Base-by-base conservation (phyloP, 1,140 invertebrate species). In the Neodiprion fabricii region DNA sequence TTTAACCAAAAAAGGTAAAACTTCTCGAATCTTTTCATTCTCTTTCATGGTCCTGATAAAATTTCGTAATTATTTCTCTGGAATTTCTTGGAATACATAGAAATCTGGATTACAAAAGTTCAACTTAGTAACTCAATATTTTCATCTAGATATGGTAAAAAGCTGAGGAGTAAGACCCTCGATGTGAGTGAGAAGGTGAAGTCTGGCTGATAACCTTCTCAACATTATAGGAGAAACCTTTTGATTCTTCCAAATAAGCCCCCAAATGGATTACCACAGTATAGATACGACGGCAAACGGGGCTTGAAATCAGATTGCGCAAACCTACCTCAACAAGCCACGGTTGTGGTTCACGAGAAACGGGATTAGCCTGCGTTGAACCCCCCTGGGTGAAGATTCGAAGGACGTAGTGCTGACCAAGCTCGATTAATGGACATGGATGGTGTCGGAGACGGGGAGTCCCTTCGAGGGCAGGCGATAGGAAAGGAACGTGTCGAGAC, bases 361-460 rank as follows among this genome's bases (percentile, higher is more conserved):
- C 53, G 53, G 53, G 53, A 61, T 61, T 61, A 61, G n/a, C 53
- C 53, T 17, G 53, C 53, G 53, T 61, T 9, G 11, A 61, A 61
- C 8, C 53, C 53, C 53, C 53, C 53, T 61, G 53, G 53, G 9
- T 61, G 53, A 61, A 61, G 53, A 61, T 61, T 61, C 53, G 53
- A 61, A 61, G 53, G 53, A 61, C 53, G 53, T 61, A 61, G n/a
- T 61, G 53, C 53, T 61, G 53, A 61, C 53, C 53, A 61, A 12
- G 53, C 53, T 5, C 53, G 53, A 61, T 61, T 61, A 61, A 61
- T 61, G 53, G 53, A 17, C n/a, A 17, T 12, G n/a, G 53, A 61
- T 17, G 53, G 53, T 61, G 53, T 14, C 11, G 9, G 53, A 61
- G 9, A 61, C 53, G 53, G 53, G 11, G 0, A 61, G 53, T 61